These are phyloP conservation scores for Drepana arcuata DNA, from an alignment of 1,140 invertebrate genomes.

Conservation along the genomic window DNA sequence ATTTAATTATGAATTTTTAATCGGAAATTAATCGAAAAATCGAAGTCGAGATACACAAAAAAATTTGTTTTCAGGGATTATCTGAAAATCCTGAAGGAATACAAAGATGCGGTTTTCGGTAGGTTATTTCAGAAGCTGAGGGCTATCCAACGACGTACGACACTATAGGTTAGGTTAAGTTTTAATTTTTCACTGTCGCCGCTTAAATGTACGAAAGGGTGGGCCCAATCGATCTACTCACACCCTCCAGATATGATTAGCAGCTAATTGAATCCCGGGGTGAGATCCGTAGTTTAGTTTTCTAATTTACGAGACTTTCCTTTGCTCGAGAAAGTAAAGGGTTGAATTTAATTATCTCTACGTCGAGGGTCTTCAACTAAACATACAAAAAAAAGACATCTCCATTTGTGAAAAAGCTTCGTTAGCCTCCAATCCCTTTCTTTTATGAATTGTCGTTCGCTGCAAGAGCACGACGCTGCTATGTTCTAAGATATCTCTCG, in stretches of 20 bases:
- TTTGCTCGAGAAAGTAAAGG: constrained; percentile 52
- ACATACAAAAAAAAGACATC: constrained; percentile 36
- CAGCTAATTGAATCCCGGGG: constrained; percentile 65
- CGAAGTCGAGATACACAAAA: too few relatives aligned
- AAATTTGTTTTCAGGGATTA: too few relatives aligned
- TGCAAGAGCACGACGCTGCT: too few relatives aligned
- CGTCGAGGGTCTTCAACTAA: constrained; percentile 35
- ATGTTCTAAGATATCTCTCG: constrained; percentile 13
- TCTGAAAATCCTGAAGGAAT: too few relatives aligned
- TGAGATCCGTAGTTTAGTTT: constrained; percentile 69
- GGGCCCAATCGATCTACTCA: constrained; percentile 52
- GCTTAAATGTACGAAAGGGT: constrained; percentile 23
- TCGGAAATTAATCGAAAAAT: too few relatives aligned
- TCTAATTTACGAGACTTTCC: constrained; percentile 67
- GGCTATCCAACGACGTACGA: too few relatives aligned
- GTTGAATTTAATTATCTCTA: constrained; percentile 63
- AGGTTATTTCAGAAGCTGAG: too few relatives aligned
- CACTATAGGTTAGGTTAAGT: too few relatives aligned
- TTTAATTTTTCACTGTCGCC: too few relatives aligned
- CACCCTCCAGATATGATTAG: constrained; percentile 70
- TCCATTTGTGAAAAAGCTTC: constrained; percentile 24
- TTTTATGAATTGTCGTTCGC: constrained; percentile 18
- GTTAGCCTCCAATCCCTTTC: constrained; percentile 20
- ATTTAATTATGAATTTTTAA: too few relatives aligned
- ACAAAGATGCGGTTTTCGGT: too few relatives aligned